These are phyloP conservation scores for Sapayoa aenigma DNA, from an alignment of 2,113 vertebrate genomes.

Conservation along the genomic window DNA sequence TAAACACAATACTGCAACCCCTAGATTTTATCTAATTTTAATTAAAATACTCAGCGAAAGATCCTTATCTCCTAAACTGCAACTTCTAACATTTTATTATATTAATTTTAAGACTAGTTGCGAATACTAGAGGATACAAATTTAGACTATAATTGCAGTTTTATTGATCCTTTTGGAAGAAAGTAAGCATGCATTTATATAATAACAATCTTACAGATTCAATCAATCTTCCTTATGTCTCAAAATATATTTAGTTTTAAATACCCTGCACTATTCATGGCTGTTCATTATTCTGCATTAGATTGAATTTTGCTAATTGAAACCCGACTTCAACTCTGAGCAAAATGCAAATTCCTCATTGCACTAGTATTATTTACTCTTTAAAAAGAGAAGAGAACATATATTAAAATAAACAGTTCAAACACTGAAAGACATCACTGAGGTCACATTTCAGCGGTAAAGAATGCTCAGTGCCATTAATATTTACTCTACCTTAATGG, in stretches of 20 bases:
- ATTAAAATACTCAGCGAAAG: slow-evolving; percentile 36
- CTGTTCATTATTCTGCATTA: slow-evolving; percentile 1
- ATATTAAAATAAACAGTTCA: slow-evolving; percentile 29
- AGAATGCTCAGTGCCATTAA: slow-evolving; percentile 57
- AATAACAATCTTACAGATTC: background rate
- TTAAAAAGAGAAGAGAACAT: background rate
- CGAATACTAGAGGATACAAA: background rate
- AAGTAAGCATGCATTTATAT: background rate
- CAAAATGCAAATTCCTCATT: background rate
- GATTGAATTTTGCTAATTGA: slow-evolving; percentile 4
- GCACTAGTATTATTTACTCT: background rate
- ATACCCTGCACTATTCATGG: background rate
- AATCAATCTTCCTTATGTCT: background rate
- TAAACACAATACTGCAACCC: background rate
- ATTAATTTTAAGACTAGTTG: background rate
- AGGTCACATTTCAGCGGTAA: slow-evolving; percentile 55
- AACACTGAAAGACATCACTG: slow-evolving; percentile 28
- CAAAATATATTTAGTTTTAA: background rate
- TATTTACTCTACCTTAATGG: slow-evolving; percentile 62
- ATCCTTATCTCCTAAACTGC: background rate
- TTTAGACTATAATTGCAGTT: background rate
- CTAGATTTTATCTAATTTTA: slow-evolving; percentile 51
- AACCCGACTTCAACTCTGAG: background rate
- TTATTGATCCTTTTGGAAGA: background rate
- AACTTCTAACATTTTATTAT: slow-evolving; percentile 15